A percentile compares a stretch with the other conserved stretches of the same genome.
Evolutionary conservation across 1,140 invertebrate genomes (phyloP).

Genomic region (Maconellicoccus hirsutus): DNA sequence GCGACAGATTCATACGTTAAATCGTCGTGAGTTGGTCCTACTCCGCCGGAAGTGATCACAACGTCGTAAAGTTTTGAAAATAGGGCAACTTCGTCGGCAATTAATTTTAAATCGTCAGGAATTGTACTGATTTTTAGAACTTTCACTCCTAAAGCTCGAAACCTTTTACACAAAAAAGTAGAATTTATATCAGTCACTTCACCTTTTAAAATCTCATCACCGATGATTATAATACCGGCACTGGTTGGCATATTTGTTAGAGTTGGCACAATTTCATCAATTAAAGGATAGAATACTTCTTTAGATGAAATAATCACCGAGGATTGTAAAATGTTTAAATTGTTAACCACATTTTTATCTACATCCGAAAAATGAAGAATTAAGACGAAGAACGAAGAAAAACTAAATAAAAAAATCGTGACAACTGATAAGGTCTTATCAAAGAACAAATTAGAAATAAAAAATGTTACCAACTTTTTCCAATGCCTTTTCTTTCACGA

Average conservation of each 20-base stretch:
- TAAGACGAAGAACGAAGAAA: too few relatives aligned
- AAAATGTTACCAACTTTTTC: too few relatives aligned
- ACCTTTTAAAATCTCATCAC: constrained; percentile 77
- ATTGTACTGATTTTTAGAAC: constrained; percentile 59
- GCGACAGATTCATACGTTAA: constrained; percentile 67
- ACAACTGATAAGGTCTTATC: too few relatives aligned
- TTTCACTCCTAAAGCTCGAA: constrained; percentile 53
- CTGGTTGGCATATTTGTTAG: constrained; percentile 27
- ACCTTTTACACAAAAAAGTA: constrained; percentile 48
- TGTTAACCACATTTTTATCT: too few relatives aligned
- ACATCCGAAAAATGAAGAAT: too few relatives aligned
- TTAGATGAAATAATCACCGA: too few relatives aligned
- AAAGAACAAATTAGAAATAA: too few relatives aligned
- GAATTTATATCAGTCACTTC: constrained; percentile 64
- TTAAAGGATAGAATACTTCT: too few relatives aligned
- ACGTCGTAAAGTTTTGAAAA: constrained; percentile 49
- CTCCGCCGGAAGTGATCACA: constrained; percentile 67
- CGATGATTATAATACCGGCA: constrained; percentile 52
- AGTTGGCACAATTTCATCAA: too few relatives aligned
- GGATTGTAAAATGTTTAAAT: too few relatives aligned
- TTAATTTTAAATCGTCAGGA: constrained; percentile 54
- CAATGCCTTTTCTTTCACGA: too few relatives aligned
- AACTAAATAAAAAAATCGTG: too few relatives aligned
- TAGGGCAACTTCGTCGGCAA: constrained; percentile 50
- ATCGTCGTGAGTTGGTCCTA: constrained; percentile 79